A percentile compares a stretch with the other conserved stretches of the same genome.
Evolutionary conservation across 1,140 invertebrate genomes (phyloP).

Genomic region (Drosophila ambigua): DNA sequence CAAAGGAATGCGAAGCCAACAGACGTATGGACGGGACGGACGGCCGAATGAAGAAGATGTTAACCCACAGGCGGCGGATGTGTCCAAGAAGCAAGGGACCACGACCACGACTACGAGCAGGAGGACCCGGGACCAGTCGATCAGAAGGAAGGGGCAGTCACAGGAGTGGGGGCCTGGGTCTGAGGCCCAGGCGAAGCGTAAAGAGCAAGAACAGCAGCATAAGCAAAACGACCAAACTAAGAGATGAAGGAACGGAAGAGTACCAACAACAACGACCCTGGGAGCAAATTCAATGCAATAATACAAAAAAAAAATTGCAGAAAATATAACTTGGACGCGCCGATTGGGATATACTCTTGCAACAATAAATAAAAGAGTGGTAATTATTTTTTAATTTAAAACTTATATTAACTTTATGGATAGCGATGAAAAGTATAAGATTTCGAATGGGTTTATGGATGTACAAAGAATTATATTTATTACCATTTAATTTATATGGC

Average conservation of each 20-base stretch:
- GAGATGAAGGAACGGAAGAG: conserved; percentile 41
- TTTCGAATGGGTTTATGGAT: no score
- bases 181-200: conserved; percentile 15
- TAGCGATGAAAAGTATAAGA: background rate
- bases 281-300: conserved; percentile 71
- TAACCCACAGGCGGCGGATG: conserved; percentile 34
- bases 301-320: conserved; percentile 20
- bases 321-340: no score
- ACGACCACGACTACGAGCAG: conserved; percentile 27
- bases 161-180: background rate
- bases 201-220: conserved; percentile 36
- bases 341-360: no score
- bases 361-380: conserved; percentile 13
- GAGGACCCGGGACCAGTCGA: conserved; percentile 29
- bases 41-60: conserved; percentile 49
- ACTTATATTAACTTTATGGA: background rate
- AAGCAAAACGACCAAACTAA: conserved; percentile 50
- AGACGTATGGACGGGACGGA: conserved; percentile 5
- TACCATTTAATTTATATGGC: no score
- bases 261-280: conserved; percentile 60
- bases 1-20: conserved; percentile 34
- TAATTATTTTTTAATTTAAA: background rate
- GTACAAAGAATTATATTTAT: no score
- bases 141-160: conserved; percentile 5
- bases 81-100: conserved; percentile 41